These are phyloP conservation scores for Acanthornis magna DNA, from an alignment of 2,797 vertebrate genomes.

Conservation along the genomic window DNA sequence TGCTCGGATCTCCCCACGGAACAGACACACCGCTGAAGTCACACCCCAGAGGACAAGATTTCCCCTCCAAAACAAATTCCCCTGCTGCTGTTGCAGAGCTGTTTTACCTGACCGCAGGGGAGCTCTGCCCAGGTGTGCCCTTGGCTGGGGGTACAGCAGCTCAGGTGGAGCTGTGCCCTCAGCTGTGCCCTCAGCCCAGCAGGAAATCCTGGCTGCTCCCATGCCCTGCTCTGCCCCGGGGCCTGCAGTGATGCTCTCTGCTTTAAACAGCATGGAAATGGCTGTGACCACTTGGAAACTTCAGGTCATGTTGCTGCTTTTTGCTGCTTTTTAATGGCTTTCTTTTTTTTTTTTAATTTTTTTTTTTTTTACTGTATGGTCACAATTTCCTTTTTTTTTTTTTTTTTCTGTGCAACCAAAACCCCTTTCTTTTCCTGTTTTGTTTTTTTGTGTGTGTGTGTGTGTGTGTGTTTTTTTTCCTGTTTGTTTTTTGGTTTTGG, in stretches of 20 bases:
- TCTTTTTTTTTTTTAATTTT: neutral
- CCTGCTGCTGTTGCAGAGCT: neutral
- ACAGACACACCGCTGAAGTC: neutral
- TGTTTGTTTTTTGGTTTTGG: no score
- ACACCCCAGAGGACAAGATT: neutral
- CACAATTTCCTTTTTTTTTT: neutral
- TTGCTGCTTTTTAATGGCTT: neutral
- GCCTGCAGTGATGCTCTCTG: neutral
- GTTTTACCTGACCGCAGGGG: neutral
- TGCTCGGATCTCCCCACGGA: neutral
- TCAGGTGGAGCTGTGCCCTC: neutral
- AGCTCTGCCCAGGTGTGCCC: no score
- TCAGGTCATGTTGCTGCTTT: neutral
- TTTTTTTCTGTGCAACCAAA: neutral
- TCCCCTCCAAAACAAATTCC: neutral
- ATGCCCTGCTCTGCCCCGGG: neutral
- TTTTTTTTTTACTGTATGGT: neutral
- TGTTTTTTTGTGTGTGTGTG: no score
- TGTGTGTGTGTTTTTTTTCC: no score
- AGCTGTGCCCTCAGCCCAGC: fast-evolving
- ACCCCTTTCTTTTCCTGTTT: neutral
- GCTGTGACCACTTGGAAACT: neutral
- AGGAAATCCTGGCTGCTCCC: no score
- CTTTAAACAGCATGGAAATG: neutral
- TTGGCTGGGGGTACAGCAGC: neutral